phyloP scores from a whole-genome alignment of 2,888 invertebrate genomes.

The Drosophila flavopinicola region DNA sequence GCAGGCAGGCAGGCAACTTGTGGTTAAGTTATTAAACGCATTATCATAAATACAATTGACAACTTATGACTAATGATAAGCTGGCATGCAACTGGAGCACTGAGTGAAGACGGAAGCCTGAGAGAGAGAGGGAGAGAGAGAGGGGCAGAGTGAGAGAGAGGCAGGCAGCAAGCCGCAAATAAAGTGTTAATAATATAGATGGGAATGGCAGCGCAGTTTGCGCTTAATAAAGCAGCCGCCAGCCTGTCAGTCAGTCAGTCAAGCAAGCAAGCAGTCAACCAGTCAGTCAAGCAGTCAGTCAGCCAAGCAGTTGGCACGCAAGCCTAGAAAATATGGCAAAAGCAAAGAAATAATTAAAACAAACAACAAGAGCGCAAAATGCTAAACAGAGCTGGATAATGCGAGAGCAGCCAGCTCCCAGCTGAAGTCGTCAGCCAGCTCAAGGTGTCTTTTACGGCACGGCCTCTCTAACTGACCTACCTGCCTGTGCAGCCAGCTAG shows the following conservation, averaged over 20 bases:
- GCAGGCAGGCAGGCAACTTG: constrained; percentile 49
- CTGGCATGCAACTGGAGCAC: constrained; percentile 72
- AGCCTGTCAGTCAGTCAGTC: constrained; percentile 45
- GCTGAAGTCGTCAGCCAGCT: constrained; percentile 19
- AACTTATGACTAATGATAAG: constrained; percentile 79
- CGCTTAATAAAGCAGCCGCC: constrained; percentile 73
- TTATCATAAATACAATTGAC: constrained; percentile 80
- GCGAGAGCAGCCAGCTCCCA: constrained; percentile 24
- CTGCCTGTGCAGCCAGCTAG: constrained; percentile 58
- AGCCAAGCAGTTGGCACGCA: constrained; percentile 61
- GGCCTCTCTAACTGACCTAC: constrained; percentile 68
- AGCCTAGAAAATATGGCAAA: constrained; percentile 48
- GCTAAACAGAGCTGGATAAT: constrained; percentile 54
- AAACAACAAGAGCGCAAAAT: constrained; percentile 80
- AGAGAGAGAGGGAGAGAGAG: constrained; percentile 1
- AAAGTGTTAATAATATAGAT: constrained; percentile 81
- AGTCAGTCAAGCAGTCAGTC: constrained; percentile 35
- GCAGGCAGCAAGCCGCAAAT: constrained; percentile 56
- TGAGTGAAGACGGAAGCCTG: constrained; percentile 32
- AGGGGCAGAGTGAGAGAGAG: background rate
- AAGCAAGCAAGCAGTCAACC: constrained; percentile 26
- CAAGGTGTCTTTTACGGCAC: constrained; percentile 69
- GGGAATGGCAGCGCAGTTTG: constrained; percentile 74
- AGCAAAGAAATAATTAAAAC: constrained; percentile 79
- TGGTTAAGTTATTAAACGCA: constrained; percentile 74